These are phyloP conservation scores for Macrotrachela quadricornifera DNA, from an alignment of 1,140 invertebrate species.

Conservation along the genomic window DNA sequence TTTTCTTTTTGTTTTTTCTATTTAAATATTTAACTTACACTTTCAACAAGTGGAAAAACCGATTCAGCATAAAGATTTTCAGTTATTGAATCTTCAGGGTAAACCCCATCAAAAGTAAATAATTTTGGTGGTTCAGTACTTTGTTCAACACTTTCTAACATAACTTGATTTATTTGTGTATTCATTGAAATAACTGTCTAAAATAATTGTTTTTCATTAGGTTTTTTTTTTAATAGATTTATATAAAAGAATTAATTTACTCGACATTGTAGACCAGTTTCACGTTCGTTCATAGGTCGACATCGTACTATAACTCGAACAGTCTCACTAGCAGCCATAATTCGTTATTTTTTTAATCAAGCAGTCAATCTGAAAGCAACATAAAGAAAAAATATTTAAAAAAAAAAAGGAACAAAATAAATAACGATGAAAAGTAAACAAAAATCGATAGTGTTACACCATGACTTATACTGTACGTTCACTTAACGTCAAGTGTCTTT, in stretches of 20 bases:
- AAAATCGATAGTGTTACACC: too few species aligned
- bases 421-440: too few species aligned
- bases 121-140: conserved; percentile 40
- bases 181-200: conserved; percentile 53
- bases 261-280: conserved; percentile 47
- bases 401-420: too few species aligned
- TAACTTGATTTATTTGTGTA: conserved; percentile 34
- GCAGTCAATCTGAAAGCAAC: too few species aligned
- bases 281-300: conserved; percentile 60
- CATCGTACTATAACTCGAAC: conserved; percentile 76
- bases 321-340: conserved; percentile 35
- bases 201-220: too few species aligned
- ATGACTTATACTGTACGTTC: too few species aligned
- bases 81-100: conserved; percentile 39
- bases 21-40: conserved; percentile 22
- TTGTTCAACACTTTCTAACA: conserved; percentile 38
- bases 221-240: too few species aligned
- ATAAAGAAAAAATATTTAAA: too few species aligned
- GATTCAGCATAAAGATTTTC: conserved; percentile 47
- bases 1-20: not conserved
- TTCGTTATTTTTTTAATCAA: not conserved
- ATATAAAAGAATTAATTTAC: conserved; percentile 25
- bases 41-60: conserved; percentile 43
- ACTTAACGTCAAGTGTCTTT: too few species aligned
- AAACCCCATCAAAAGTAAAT: conserved; percentile 53